phyloP scores from a whole-genome alignment of 2,888 invertebrate species.

The Eupeodes latifasciatus region DNA sequence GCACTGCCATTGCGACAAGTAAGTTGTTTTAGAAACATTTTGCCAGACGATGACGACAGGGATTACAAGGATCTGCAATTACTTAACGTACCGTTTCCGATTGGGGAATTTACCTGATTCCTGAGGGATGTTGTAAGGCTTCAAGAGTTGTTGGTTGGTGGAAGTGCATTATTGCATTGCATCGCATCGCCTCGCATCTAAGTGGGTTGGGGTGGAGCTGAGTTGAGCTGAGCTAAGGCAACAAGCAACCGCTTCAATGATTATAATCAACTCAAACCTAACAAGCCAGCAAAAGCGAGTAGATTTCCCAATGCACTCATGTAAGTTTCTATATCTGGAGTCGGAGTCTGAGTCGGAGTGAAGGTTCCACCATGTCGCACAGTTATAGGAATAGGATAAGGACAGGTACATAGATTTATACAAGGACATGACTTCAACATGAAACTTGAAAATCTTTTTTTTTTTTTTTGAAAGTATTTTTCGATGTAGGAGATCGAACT shows the following conservation, averaged over 20 bases:
- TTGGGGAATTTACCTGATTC: conserved; percentile 7
- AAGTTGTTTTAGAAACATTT: conserved; percentile 25
- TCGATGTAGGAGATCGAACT: conserved; percentile 3
- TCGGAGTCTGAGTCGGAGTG: too few species aligned
- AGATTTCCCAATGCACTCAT: conserved; percentile 53
- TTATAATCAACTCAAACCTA: conserved; percentile 66
- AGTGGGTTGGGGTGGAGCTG: too few species aligned
- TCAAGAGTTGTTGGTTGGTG: conserved; percentile 2
- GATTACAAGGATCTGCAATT: conserved; percentile 70
- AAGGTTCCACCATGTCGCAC: not conserved
- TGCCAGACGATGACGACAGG: conserved; percentile 68
- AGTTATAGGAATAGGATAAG: too few species aligned
- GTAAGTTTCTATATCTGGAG: not conserved
- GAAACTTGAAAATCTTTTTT: not conserved
- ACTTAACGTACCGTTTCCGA: conserved; percentile 44
- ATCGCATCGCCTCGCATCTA: too few species aligned
- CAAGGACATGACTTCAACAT: conserved; percentile 42
- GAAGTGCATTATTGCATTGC: conserved; percentile 9
- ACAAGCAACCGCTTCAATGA: conserved; percentile 29
- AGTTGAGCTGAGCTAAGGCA: not conserved
- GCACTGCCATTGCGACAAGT: not conserved
- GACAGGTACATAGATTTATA: not conserved
- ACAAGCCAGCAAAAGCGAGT: conserved; percentile 53
- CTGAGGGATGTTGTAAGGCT: conserved; percentile 33
- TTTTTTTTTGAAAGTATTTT: not conserved